Evolutionary conservation across 1,140 invertebrate genomes (phyloP).

Genomic region (Oryctes rhinoceros): DNA sequence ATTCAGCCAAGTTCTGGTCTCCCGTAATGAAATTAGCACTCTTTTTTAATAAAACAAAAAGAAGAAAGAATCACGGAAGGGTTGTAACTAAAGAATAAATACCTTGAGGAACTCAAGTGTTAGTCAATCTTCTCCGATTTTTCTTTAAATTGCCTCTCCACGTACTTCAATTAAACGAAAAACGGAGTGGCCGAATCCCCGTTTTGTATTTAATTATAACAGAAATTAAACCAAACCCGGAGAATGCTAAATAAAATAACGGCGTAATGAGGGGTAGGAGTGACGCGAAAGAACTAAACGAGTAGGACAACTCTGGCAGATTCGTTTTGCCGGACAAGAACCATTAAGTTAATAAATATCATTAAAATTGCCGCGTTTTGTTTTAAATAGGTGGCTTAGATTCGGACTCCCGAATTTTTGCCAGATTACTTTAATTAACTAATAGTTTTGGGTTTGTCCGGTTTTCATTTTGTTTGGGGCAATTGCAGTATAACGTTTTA

Average conservation of each 20-base stretch:
- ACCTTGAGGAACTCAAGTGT: constrained; percentile 35
- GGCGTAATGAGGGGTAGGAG: constrained; percentile 16
- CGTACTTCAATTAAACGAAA: constrained; percentile 31
- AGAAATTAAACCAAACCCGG: constrained; percentile 27
- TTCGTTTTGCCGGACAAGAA: constrained; percentile 15
- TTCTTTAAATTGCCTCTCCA: constrained; percentile 23
- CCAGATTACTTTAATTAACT: constrained; percentile 28
- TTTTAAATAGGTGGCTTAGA: constrained; percentile 31
- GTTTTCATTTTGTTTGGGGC: background rate
- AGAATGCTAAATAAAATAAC: constrained; percentile 31
- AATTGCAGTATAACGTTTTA: background rate
- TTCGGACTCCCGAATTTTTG: constrained; percentile 25
- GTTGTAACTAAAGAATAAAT: constrained; percentile 36
- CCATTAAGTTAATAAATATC: constrained; percentile 33
- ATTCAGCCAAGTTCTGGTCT: constrained; percentile 31
- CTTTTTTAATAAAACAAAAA: constrained; percentile 30
- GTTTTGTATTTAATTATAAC: constrained; percentile 35
- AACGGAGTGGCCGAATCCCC: background rate
- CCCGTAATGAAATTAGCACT: constrained; percentile 34
- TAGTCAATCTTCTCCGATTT: constrained; percentile 37
- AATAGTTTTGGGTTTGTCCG: background rate
- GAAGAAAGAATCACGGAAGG: constrained; percentile 32
- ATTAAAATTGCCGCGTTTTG: constrained; percentile 28
- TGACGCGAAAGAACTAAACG: background rate
- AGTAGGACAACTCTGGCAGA: background rate